A percentile compares a stretch with the other conserved stretches of the same genome.
phyloP scores from a whole-genome alignment of 2,797 vertebrate species.

The Pempheris klunzingeri region DNA sequence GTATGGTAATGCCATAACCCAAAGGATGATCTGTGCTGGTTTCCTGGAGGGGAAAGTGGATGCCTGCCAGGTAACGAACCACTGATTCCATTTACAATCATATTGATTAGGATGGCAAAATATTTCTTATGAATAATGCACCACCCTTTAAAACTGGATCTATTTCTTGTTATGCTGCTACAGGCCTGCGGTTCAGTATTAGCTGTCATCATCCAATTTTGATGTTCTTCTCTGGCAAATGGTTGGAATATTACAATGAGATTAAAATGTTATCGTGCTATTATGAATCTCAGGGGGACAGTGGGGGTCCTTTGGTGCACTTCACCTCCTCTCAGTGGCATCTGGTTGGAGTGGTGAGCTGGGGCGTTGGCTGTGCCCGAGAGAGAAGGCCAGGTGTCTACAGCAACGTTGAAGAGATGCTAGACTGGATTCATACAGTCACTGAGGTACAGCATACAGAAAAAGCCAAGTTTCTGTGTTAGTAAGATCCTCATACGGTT shows the following conservation, averaged over 20 bases:
- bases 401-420: constrained; percentile 85
- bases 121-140: no score
- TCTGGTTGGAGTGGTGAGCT: constrained; percentile 93
- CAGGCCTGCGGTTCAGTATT: neutral
- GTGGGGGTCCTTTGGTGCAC: constrained; percentile 92
- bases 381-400: constrained; percentile 89
- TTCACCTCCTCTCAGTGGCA: constrained; percentile 67
- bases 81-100: neutral
- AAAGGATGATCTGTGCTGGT: constrained; percentile 92
- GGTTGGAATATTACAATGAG: neutral
- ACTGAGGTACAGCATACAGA: constrained; percentile 82
- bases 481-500: neutral
- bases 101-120: neutral
- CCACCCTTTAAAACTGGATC: neutral
- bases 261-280: constrained; percentile 1
- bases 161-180: neutral
- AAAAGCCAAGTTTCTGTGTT: neutral
- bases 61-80: constrained; percentile 90
- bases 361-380: constrained; percentile 92
- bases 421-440: constrained; percentile 89
- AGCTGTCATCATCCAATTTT: neutral
- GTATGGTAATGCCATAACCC: constrained; percentile 84
- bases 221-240: neutral
- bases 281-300: constrained; percentile 89
- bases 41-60: constrained; percentile 85